Base-by-base conservation (phyloP, 1,140 invertebrate species). In the Rhyzopertha dominica region DNA sequence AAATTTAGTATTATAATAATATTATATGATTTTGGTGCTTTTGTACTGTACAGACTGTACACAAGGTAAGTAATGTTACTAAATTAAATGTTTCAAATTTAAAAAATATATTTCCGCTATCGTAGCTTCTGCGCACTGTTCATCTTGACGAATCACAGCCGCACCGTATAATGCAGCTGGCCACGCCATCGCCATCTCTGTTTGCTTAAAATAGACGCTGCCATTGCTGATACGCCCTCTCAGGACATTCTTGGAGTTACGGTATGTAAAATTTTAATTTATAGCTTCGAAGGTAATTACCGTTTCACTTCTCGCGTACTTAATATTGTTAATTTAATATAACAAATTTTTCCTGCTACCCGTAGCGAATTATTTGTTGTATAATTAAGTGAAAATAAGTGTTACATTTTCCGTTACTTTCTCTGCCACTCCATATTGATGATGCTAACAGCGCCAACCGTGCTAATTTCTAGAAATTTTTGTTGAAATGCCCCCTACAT, bases 381-480 rank as follows among this genome's bases (percentile, higher is more conserved):
- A n/a, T n/a, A n/a, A n/a, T n/a, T n/a, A n/a, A n/a, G n/a, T n/a
- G n/a, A n/a, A n/a, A n/a, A n/a, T n/a, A n/a, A n/a, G n/a, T n/a
- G n/a, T n/a, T n/a, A n/a, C n/a, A n/a, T n/a, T n/a, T n/a, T n/a
- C n/a, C n/a, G n/a, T n/a, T n/a, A n/a, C n/a, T n/a, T n/a, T n/a
- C n/a, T n/a, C n/a, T n/a, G n/a, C n/a, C n/a, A n/a, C n/a, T 68
- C 74, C 75, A 78, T 76, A 73, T 78, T 78, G 78, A 77, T 78
- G 75, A n/a, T n/a, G n/a, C n/a, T n/a, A n/a, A 74, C 78, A 79
- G 78, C 78, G 78, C 78, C 77, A 74, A 75, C 76, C 66, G 77
- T 79, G 77, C 76, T 78, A 76, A 78, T 78, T 79, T 77, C 71
- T 61, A 67, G 76, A 77, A 79, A 77, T 77, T 80, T 79, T 78